A percentile compares a stretch with the other conserved stretches of the same genome.
phyloP scores from a whole-genome alignment of 53 echinoderm and acorn worm species.

The Arbacia lixula region DNA sequence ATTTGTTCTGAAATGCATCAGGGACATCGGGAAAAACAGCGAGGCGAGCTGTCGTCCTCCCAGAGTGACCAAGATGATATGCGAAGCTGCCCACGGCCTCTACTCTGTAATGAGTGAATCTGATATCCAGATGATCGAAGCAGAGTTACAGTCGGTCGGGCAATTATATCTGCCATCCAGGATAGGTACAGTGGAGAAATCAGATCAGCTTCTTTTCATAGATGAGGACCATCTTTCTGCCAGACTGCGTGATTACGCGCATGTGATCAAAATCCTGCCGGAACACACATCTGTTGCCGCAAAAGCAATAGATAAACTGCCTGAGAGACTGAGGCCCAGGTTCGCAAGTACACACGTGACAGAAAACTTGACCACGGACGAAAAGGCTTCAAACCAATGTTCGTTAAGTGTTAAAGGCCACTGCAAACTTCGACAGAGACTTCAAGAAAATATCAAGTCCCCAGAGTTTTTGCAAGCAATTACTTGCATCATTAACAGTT shows the following conservation, averaged over 20 bases:
- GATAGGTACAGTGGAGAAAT: background rate
- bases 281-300: background rate
- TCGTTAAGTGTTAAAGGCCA: background rate
- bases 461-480: constrained; percentile 7
- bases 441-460: background rate
- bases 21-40: background rate
- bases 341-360: constrained; percentile 18
- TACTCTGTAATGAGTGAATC: background rate
- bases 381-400: background rate
- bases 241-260: constrained; percentile 13
- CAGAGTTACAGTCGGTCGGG: background rate
- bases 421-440: constrained; percentile 8
- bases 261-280: constrained; percentile 1
- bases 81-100: background rate
- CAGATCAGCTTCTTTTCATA: constrained; percentile 20
- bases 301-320: constrained; percentile 13
- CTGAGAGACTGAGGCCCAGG: constrained; percentile 20
- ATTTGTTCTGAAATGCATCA: constrained; percentile 27
- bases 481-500: background rate
- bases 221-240: constrained; percentile 22
- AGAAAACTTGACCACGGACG: constrained; percentile 25
- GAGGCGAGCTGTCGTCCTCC: background rate
- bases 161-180: constrained; percentile 48
- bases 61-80: constrained; percentile 18
- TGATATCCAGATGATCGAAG: background rate